A percentile compares a stretch with the other conserved stretches of the same genome.
phyloP scores from a whole-genome alignment of 2,797 vertebrate genomes.

The Prionace glauca region DNA sequence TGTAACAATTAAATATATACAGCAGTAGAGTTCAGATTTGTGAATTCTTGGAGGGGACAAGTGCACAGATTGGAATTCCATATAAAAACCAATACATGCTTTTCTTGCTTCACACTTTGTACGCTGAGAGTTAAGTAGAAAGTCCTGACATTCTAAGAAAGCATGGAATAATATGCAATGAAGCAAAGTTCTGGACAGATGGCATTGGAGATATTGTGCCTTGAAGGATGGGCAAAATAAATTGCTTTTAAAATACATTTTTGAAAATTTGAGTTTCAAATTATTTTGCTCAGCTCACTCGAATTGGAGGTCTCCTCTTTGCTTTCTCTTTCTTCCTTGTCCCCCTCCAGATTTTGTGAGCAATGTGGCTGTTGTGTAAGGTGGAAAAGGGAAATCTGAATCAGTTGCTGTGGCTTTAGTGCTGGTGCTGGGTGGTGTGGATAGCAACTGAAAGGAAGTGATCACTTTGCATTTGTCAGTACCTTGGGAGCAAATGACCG shows the following conservation, averaged over 20 bases:
- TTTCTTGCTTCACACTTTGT: neutral
- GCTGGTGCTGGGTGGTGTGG: neutral
- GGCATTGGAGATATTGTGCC: neutral
- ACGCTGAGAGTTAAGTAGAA: neutral
- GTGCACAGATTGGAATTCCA: neutral
- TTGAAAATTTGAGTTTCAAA: neutral
- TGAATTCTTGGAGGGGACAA: neutral
- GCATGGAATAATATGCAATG: neutral
- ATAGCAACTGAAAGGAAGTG: neutral
- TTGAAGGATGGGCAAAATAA: neutral
- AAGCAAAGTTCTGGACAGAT: neutral
- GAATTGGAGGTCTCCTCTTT: neutral
- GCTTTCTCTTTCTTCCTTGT: neutral
- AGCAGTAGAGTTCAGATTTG: neutral
- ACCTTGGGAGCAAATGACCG: too few species aligned
- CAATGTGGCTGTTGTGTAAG: neutral
- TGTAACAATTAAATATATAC: neutral
- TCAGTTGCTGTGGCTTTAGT: neutral
- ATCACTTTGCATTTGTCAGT: neutral
- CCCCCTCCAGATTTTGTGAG: neutral
- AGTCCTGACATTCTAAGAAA: neutral
- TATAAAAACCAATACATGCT: neutral
- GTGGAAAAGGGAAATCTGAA: neutral
- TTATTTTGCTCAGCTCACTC: neutral
- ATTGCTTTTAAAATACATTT: neutral